phyloP scores from a whole-genome alignment of 1,140 invertebrate genomes.

The Macrobrachium rosenbergii region DNA sequence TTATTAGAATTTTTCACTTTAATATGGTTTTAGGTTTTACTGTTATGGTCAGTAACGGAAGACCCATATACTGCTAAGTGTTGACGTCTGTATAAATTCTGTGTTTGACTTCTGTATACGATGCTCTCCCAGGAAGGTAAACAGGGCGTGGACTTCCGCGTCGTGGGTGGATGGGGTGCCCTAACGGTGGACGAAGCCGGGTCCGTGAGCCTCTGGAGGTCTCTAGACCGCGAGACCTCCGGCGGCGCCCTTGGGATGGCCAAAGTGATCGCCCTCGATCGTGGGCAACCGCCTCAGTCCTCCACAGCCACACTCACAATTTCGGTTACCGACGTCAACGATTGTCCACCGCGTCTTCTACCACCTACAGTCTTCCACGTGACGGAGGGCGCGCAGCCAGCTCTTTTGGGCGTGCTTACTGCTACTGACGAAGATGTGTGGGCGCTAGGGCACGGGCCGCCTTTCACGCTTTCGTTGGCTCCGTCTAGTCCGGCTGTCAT shows the following conservation, averaged over 20 bases:
- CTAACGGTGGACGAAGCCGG: constrained; percentile 47
- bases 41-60: too few relatives aligned
- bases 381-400: constrained; percentile 40
- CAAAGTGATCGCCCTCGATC: constrained; percentile 50
- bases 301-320: constrained; percentile 59
- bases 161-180: constrained; percentile 33
- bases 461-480: constrained; percentile 60
- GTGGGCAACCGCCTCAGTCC: constrained; percentile 52
- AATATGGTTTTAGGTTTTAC: too few relatives aligned
- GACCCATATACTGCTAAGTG: too few relatives aligned
- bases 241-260: constrained; percentile 45
- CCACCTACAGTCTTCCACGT: constrained; percentile 50
- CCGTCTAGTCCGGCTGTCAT: constrained; percentile 41
- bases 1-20: not conserved
- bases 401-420: constrained; percentile 44
- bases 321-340: constrained; percentile 57
- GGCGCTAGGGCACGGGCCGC: constrained; percentile 62
- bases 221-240: constrained; percentile 50
- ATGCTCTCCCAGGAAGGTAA: not conserved
- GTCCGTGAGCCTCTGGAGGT: constrained; percentile 25
- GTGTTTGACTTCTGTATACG: not conserved
- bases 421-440: constrained; percentile 63
- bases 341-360: constrained; percentile 51
- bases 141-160: constrained; percentile 5
- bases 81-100: too few relatives aligned